Evolutionary conservation across 2,888 invertebrate genomes (phyloP).

Genomic region (Augiades crinisus): DNA sequence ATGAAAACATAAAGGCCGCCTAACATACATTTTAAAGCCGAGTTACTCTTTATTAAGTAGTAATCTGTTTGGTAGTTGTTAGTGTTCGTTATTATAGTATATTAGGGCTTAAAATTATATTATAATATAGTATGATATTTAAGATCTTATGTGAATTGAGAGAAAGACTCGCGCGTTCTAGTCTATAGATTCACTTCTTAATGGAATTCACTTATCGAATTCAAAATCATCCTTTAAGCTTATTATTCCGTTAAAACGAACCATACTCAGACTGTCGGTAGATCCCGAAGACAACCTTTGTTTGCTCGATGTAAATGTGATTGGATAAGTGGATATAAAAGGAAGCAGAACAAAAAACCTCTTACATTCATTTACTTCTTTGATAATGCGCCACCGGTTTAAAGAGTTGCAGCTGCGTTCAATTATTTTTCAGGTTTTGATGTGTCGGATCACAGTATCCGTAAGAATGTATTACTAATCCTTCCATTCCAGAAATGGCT

Average conservation of each 20-base stretch:
- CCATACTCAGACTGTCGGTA: neutral
- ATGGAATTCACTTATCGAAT: slow-evolving; percentile 8
- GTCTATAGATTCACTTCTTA: neutral
- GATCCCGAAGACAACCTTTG: slow-evolving; percentile 37
- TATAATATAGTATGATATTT: too few species aligned
- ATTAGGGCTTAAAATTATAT: too few species aligned
- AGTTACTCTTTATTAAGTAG: too few species aligned
- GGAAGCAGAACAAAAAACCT: slow-evolving; percentile 38
- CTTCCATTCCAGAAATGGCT: too few species aligned
- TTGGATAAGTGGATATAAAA: slow-evolving; percentile 52
- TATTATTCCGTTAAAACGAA: slow-evolving; percentile 13
- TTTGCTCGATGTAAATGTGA: slow-evolving; percentile 51
- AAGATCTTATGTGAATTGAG: too few species aligned
- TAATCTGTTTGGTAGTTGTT: too few species aligned
- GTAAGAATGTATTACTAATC: too few species aligned
- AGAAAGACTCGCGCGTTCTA: neutral
- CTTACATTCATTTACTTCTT: slow-evolving; percentile 61
- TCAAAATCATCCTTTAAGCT: slow-evolving; percentile 19
- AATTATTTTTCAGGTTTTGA: too few species aligned
- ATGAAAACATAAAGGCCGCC: too few species aligned
- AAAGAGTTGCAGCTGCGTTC: slow-evolving; percentile 60
- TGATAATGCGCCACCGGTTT: slow-evolving; percentile 56
- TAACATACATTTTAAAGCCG: too few species aligned
- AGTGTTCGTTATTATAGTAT: too few species aligned
- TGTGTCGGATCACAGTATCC: too few species aligned